Evolutionary conservation across 2,113 vertebrate species (phyloP).

Genomic region (Hypocryptadius cinnamomeus): DNA sequence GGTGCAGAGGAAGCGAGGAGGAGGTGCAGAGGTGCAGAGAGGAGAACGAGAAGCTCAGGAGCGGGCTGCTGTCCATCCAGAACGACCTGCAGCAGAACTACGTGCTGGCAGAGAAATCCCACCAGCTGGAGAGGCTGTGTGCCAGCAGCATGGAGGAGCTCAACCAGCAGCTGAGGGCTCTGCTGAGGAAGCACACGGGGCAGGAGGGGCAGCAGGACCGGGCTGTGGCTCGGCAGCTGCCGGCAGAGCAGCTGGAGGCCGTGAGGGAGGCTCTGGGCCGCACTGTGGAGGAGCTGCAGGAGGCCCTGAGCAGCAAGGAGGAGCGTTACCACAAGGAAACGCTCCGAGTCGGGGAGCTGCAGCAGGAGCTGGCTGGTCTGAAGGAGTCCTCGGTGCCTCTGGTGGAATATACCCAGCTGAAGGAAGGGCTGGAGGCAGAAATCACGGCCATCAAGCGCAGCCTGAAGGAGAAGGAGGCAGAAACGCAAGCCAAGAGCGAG

Average conservation of each 20-base stretch:
- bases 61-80: constrained; percentile 69
- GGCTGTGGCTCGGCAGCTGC: not conserved
- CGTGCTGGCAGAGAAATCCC: constrained; percentile 65
- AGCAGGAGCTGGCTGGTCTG: constrained; percentile 70
- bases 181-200: constrained; percentile 67
- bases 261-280: constrained; percentile 68
- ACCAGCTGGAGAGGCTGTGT: constrained; percentile 63
- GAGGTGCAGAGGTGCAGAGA: constrained; percentile 47
- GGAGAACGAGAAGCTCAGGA: constrained; percentile 73
- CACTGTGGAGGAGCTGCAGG: constrained; percentile 66
- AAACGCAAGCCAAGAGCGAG: constrained; percentile 57
- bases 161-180: constrained; percentile 57
- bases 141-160: constrained; percentile 63
- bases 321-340: constrained; percentile 58
- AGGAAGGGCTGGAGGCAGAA: constrained; percentile 72
- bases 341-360: constrained; percentile 58
- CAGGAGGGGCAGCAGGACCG: constrained; percentile 53
- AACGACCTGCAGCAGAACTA: constrained; percentile 69
- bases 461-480: constrained; percentile 79
- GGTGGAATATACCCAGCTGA: constrained; percentile 60
- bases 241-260: constrained; percentile 66
- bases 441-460: constrained; percentile 22
- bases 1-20: constrained; percentile 52
- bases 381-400: constrained; percentile 56
- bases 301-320: constrained; percentile 68